Conservation (phyloP, 2,113 vertebrate species). For the Notiomystis cincta region DNA sequence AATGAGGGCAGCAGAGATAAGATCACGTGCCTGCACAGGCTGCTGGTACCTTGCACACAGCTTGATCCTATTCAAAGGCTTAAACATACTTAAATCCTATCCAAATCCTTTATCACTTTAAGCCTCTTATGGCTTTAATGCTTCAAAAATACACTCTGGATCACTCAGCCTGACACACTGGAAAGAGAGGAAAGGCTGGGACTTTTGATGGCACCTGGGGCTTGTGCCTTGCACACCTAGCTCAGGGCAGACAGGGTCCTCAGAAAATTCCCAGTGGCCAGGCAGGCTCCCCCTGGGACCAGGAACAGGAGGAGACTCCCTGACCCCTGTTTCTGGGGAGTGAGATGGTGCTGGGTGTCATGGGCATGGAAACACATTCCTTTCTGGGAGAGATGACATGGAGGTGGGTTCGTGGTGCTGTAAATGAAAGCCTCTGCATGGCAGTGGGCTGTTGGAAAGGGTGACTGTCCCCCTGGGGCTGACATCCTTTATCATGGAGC, state of each 20-base stretch:
- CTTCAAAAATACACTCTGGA: not conserved
- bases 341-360: rapidly evolving
- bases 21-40: not conserved
- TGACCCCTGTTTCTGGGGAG: rapidly evolving
- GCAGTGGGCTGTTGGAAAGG: not conserved
- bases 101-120: constrained; percentile 27
- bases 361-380: rapidly evolving
- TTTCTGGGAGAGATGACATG: not conserved
- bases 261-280: not conserved
- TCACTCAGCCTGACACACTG: not conserved
- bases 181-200: not conserved
- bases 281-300: not conserved
- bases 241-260: rapidly evolving
- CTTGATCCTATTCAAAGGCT: constrained; percentile 33
- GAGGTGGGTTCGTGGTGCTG: not conserved
- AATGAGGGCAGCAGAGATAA: constrained; percentile 29
- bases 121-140: constrained; percentile 5
- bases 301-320: not conserved
- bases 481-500: not conserved
- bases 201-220: not conserved
- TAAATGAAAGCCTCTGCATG: not conserved
- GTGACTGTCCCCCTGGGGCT: not conserved
- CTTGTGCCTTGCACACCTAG: not conserved
- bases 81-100: constrained; percentile 8
- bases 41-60: not conserved